phyloP scores from a whole-genome alignment of 2,113 vertebrate species.

The Proterorhinus semilunaris region DNA sequence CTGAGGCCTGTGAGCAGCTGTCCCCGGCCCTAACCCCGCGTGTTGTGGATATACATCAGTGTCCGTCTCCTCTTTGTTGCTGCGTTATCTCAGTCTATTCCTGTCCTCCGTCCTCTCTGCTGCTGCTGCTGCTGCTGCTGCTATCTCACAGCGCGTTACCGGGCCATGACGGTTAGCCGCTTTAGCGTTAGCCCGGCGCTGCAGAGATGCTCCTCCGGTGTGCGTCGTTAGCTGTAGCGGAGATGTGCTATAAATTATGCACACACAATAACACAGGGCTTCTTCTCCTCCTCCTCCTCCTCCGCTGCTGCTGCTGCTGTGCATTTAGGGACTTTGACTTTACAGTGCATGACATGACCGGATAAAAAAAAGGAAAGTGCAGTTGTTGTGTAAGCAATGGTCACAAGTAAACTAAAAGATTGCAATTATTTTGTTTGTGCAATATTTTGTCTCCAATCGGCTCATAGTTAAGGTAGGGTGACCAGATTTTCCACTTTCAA shows the following conservation, averaged over 20 bases:
- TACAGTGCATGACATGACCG: conserved; percentile 15
- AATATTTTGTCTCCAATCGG: too few relatives aligned
- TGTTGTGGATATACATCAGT: conserved; percentile 14
- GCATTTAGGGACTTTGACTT: conserved; percentile 23
- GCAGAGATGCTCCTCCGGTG: conserved; percentile 71
- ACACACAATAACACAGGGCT: conserved; percentile 73
- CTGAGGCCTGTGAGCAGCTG: conserved; percentile 13
- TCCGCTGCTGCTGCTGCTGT: conserved; percentile 9
- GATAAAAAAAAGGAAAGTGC: background rate
- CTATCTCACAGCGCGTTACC: conserved; percentile 42
- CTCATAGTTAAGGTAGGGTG: too few relatives aligned
- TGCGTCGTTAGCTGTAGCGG: conserved; percentile 70
- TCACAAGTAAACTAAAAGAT: too few relatives aligned
- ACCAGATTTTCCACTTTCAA: too few relatives aligned
- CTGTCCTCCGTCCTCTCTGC: conserved; percentile 49
- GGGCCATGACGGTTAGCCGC: conserved; percentile 48
- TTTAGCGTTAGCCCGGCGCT: conserved; percentile 67
- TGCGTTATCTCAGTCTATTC: conserved; percentile 70
- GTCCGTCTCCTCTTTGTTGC: conserved; percentile 59
- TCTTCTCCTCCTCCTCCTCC: conserved; percentile 39
- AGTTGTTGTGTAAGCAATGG: background rate
- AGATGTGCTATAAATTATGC: conserved; percentile 80
- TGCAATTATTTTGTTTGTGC: too few relatives aligned
- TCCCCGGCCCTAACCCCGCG: conserved; percentile 30
- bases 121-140: conserved; percentile 48